Evolutionary conservation across 2,113 vertebrate species (phyloP).

Genomic region (Megaptera novaeangliae): DNA sequence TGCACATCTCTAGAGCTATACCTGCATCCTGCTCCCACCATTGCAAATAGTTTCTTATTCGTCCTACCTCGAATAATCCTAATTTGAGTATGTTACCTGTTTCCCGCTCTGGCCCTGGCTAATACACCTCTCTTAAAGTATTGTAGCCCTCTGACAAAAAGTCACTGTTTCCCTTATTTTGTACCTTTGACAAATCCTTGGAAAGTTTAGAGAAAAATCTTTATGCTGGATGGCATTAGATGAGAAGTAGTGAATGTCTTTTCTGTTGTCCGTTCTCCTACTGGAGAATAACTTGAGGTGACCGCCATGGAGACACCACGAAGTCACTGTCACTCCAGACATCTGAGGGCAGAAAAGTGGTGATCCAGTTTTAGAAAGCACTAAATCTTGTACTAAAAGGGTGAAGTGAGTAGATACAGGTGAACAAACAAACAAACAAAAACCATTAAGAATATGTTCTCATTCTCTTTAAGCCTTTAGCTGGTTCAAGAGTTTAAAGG

Average conservation of each 20-base stretch:
- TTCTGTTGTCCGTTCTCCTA: background rate
- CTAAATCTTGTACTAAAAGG: background rate
- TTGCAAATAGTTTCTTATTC: background rate
- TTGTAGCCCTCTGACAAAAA: background rate
- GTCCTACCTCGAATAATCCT: background rate
- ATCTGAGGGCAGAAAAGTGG: background rate
- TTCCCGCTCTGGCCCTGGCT: background rate
- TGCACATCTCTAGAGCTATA: background rate
- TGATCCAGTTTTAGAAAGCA: background rate
- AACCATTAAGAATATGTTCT: background rate
- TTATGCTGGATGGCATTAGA: background rate
- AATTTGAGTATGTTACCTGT: background rate
- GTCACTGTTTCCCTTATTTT: background rate
- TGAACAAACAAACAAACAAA: background rate
- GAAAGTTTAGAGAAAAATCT: background rate
- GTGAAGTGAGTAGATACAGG: background rate
- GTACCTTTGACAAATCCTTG: background rate
- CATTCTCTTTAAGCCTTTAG: background rate
- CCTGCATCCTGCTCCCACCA: background rate
- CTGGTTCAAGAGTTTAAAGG: background rate
- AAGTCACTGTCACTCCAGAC: background rate
- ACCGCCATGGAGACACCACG: background rate
- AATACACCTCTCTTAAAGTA: background rate
- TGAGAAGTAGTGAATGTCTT: background rate
- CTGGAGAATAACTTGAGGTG: background rate